Evolutionary conservation across 2,888 invertebrate genomes (phyloP).

Genomic region (Drosophila robusta): DNA sequence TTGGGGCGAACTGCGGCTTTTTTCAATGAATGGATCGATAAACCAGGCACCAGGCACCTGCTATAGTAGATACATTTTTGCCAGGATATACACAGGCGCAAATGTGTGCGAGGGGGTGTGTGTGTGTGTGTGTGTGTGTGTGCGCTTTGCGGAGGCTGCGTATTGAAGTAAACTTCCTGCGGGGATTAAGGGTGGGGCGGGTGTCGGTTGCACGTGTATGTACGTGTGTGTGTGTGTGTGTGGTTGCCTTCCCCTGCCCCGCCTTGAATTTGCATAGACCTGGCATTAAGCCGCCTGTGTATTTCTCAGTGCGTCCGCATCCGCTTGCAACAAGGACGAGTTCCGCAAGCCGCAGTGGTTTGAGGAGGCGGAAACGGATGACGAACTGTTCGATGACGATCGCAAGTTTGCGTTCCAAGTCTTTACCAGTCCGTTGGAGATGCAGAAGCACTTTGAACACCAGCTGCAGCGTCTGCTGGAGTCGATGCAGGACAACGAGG

Average conservation of each 20-base stretch:
- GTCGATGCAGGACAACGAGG: conserved; percentile 85
- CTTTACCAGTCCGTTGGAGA: conserved; percentile 87
- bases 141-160: conserved; percentile 73
- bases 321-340: conserved; percentile 81
- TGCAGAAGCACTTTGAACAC: conserved; percentile 87
- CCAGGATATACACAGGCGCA: conserved; percentile 66
- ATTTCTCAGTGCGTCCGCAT: conserved; percentile 52
- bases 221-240: conserved; percentile 3
- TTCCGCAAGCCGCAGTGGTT: conserved; percentile 85
- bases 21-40: conserved; percentile 63
- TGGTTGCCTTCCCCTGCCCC: conserved; percentile 13
- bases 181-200: conserved; percentile 13
- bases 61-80: conserved; percentile 73
- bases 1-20: conserved; percentile 41
- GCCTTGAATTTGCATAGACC: neutral
- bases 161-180: conserved; percentile 43
- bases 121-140: conserved; percentile 18
- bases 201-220: conserved; percentile 6
- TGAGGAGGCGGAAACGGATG: conserved; percentile 85
- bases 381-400: conserved; percentile 84
- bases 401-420: conserved; percentile 86
- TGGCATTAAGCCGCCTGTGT: neutral
- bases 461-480: conserved; percentile 87
- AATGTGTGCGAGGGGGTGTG: conserved; percentile 5
- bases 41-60: conserved; percentile 77